Percentiles rank a stretch among this genome's conserved stretches.
phyloP scores from a whole-genome alignment of 2,797 vertebrate genomes.

The Siniperca undulata region DNA sequence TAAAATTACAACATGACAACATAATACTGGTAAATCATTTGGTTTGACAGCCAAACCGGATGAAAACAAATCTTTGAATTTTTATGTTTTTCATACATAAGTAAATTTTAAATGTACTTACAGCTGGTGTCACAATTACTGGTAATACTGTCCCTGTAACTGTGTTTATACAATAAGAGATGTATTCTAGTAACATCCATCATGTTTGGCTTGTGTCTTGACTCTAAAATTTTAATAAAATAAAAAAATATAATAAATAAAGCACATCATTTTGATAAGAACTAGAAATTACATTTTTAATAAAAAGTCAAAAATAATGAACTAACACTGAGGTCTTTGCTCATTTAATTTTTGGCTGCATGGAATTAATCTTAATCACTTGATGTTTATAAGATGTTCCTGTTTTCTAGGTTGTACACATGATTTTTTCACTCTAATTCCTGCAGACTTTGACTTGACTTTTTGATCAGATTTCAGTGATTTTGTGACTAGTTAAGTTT shows the following conservation, averaged over 20 bases:
- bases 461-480: constrained; percentile 37
- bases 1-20: not conserved
- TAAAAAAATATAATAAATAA: no score
- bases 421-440: not conserved
- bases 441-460: not conserved
- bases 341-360: not conserved
- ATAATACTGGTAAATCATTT: not conserved
- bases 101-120: not conserved
- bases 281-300: not conserved
- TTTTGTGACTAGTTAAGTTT: constrained; percentile 39
- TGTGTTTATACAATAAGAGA: not conserved
- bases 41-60: not conserved
- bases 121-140: not conserved
- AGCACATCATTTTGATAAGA: not conserved
- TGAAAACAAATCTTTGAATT: constrained; percentile 2
- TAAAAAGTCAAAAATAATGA: not conserved
- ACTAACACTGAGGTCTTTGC: not conserved
- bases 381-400: not conserved
- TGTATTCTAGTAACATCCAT: not conserved
- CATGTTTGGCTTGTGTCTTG: not conserved
- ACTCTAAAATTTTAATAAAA: not conserved
- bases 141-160: not conserved
- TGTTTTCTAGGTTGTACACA: not conserved
- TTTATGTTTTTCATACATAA: not conserved
- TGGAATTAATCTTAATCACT: not conserved